Percentiles rank a stretch among this genome's conserved stretches.
Conservation (phyloP, 2,113 vertebrate genomes). For the Numida meleagris region DNA sequence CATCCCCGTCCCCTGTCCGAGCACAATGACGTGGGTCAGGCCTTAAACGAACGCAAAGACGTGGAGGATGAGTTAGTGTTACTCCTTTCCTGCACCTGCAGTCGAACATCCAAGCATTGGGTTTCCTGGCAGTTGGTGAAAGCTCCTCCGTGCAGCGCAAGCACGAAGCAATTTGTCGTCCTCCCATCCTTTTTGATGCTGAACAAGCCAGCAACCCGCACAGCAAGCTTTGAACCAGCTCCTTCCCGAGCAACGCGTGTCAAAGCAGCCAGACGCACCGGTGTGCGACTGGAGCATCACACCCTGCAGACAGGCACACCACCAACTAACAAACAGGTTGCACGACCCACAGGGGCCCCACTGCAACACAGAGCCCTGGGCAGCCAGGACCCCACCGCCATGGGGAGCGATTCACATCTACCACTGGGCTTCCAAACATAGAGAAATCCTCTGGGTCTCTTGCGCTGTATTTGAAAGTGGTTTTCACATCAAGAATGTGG, state of each 20-base stretch:
- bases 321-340: neutral
- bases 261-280: neutral
- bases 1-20: neutral
- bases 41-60: neutral
- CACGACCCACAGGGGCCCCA: neutral
- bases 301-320: neutral
- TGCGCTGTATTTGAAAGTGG: neutral
- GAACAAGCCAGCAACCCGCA: neutral
- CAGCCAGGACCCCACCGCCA: too few relatives aligned
- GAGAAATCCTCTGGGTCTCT: neutral
- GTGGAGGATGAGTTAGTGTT: neutral
- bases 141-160: neutral
- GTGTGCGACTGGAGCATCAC: constrained; percentile 7
- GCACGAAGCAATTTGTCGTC: neutral
- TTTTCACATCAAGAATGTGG: neutral
- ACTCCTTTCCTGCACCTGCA: neutral
- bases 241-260: neutral
- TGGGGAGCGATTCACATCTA: too few relatives aligned
- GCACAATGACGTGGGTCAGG: neutral
- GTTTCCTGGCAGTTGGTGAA: neutral
- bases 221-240: neutral
- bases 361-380: neutral
- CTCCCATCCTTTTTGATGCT: constrained; percentile 11
- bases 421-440: neutral
- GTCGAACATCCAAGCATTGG: neutral